phyloP scores from a whole-genome alignment of 2,888 invertebrate genomes.

The Drosophila parthenogenetica region DNA sequence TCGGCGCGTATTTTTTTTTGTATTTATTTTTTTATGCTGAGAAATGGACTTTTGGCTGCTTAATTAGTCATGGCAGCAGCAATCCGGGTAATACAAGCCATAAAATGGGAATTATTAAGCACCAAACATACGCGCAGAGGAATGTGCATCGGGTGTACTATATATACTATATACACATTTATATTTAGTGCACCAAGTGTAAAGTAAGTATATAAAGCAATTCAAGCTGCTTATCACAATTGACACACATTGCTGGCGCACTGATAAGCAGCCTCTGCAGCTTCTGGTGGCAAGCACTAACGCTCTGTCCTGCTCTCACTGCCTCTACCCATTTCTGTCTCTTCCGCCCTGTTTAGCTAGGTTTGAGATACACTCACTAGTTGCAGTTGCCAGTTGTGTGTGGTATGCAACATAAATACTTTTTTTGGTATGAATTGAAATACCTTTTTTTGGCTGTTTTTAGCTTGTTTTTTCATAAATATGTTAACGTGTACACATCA shows the following conservation, averaged over 20 bases:
- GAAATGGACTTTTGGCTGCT: slow-evolving; percentile 68
- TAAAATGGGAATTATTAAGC: slow-evolving; percentile 6
- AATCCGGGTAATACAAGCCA: slow-evolving; percentile 13
- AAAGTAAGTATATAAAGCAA: slow-evolving; percentile 22
- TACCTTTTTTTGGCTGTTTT: neutral
- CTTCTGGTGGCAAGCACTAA: slow-evolving; percentile 31
- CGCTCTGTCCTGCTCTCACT: neutral
- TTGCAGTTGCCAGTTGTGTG: slow-evolving; percentile 7
- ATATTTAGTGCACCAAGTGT: neutral
- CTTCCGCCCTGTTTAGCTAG: neutral
- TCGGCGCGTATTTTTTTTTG: slow-evolving; percentile 59
- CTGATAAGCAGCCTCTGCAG: slow-evolving; percentile 49
- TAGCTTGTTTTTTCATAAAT: slow-evolving; percentile 22
- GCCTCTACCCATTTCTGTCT: neutral
- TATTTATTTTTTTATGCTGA: slow-evolving; percentile 56
- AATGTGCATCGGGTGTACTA: neutral
- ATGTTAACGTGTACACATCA: slow-evolving; percentile 56
- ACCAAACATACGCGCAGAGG: too few relatives aligned
- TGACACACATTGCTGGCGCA: slow-evolving; percentile 67
- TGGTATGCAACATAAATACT: slow-evolving; percentile 24
- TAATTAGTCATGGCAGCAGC: slow-evolving; percentile 70
- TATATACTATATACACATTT: neutral
- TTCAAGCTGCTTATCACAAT: slow-evolving; percentile 57
- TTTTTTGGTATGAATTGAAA: slow-evolving; percentile 10
- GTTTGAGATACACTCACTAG: slow-evolving; percentile 7